Evolutionary conservation across 2,888 invertebrate genomes (phyloP), one percentile per base, ranked within the genome.

Genomic region (Caenorhabditis imperialis): DNA sequence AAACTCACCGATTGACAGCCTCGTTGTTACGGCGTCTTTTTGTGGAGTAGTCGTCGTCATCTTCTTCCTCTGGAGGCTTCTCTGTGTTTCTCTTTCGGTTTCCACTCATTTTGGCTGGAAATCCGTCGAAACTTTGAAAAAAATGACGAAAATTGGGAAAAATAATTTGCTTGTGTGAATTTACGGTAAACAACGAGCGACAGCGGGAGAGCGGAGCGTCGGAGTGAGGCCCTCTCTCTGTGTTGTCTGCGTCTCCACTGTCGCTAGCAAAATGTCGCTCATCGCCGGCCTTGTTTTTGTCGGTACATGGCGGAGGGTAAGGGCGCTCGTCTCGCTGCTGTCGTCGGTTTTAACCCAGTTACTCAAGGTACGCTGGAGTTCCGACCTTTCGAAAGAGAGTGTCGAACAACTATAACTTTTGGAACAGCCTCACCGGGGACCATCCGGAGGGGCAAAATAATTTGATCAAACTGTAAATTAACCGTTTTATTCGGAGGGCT

Each of bases 21-120:
- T 83, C 86, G 55, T 87, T 87, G 60, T 87, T 87, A 27, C 83
- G 69, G 33, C 78, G 77, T n/a, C 87, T 77, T 58, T 88, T 88
- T 76, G 79, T 45, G 16, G 55, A 40, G 58, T 87, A 87, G 37
- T 84, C 85, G 18, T 79, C 79, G 22, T 78, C 80, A 3, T 71
- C 76, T 1, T 65, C 72, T 8, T 65, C 65, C 8, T 50, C 47
- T 27, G 60, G 63, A n/a, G n/a, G n/a, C n/a, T 50, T 58, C 12
- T 60, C 42, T 3, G 53, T 60, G 22, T 48, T 51, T 54, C 75
- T 22, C 33, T 72, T 76, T 6, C 73, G 60, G 33, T 53, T 63
- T 44, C 51, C 55, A 33, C 71, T 72, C 71, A 76, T 75, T 40
- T 67, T 40, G n/a, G 18, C 12, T 30, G 30, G 30, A 30, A 30